Percentiles rank a stretch among this genome's conserved stretches.
Conservation (phyloP, 2,888 invertebrate genomes). For the Allacma fusca region DNA sequence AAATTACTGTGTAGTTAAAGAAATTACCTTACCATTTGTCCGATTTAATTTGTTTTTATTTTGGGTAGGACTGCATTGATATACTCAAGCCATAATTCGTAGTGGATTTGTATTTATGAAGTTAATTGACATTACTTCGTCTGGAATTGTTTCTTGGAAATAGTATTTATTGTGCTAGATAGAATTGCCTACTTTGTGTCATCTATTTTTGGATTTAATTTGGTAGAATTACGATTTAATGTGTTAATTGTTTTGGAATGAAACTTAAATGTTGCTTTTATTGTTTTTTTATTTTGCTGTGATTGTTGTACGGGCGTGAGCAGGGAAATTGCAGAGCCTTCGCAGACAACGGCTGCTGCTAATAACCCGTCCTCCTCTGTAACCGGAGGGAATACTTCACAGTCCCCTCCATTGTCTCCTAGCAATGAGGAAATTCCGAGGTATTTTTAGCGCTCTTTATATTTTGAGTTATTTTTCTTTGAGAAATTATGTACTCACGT, state of each 20-base stretch:
- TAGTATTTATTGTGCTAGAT: too few species aligned
- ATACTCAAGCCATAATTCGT: too few species aligned
- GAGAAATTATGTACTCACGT: too few species aligned
- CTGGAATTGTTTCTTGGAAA: too few species aligned
- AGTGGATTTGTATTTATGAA: too few species aligned
- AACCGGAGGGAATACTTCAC: conserved; percentile 47
- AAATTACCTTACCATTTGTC: too few species aligned
- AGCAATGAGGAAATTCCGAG: conserved; percentile 58
- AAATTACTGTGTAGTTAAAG: too few species aligned
- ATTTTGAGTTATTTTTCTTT: background rate
- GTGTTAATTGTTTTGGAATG: background rate
- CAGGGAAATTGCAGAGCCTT: conserved; percentile 52
- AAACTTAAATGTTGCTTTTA: background rate
- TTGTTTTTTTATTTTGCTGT: background rate
- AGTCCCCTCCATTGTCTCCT: conserved; percentile 59
- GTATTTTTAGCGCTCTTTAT: conserved; percentile 40
- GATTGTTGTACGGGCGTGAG: background rate
- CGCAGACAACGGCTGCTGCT: conserved; percentile 36
- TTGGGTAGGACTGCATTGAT: too few species aligned
- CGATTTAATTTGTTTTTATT: too few species aligned
- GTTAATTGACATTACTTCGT: too few species aligned
- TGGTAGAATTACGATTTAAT: background rate
- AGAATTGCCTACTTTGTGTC: too few species aligned
- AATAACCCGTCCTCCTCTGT: conserved; percentile 2
- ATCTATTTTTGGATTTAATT: too few species aligned